Base-by-base conservation (phyloP, 2,888 invertebrate species). In the Dryadula phaetusa region DNA sequence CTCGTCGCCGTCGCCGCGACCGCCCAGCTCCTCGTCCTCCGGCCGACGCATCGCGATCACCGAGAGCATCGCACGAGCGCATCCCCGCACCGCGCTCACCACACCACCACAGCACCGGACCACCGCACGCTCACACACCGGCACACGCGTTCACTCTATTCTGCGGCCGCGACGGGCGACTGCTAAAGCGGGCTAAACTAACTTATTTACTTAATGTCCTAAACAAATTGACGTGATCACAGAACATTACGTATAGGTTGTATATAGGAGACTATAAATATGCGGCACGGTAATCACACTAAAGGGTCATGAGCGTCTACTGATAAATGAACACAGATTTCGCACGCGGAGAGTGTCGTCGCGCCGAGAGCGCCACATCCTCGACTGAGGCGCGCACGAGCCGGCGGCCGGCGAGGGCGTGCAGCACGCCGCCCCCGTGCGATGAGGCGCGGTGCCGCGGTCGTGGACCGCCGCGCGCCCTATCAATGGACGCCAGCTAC, bases 41-140 rank as follows among this genome's bases (percentile, higher is more conserved):
- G 95, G 95, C 90, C 95, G 95, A 92, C 95, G 95, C 95, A 95
- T 96, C 92, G 95, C 94, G 93, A 95, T 93, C 94, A 94, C 92
- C 85, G 92, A 91, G 86, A 92, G 91, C 92, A 92, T 92, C 85
- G 92, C 92, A 88, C 90, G 88, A 82, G 87, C 84, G 89, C 92
- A 91, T 91, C 81, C 87, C 92, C 88, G 85, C 83, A 81, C 86
- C 81, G 78, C 84, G 76, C 82, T 75, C 79, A 76, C 84, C 83
- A 80, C 88, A 81, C 84, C 84, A 79, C 80, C 79, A 79, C 77
- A 77, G 76, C 34, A 78, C 79, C 77, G 76, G 71, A 62, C 73
- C 70, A 66, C 73, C 82, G 76, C 81, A 74, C 78, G 72, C 84
- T 77, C 80, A 78, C 79, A 71, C 66, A 58, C 54, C 34, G 47